phyloP scores from a whole-genome alignment of 1,140 invertebrate species.

The Saccostrea cuccullata region DNA sequence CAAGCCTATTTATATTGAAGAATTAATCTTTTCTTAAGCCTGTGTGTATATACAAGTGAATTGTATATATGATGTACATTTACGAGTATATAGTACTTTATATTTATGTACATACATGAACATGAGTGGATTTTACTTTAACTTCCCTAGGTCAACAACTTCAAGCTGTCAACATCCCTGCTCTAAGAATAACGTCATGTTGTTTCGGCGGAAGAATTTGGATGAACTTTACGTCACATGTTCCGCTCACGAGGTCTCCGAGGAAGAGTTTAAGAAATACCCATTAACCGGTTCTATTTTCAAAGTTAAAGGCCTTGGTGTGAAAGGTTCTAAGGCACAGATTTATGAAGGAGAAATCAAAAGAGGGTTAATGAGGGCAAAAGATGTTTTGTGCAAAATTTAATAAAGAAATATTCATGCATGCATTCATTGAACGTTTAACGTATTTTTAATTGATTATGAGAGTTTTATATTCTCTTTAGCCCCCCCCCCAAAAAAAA shows the following conservation, averaged over 20 bases:
- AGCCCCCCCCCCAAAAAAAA: no score
- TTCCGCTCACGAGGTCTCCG: conserved; percentile 78
- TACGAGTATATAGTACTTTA: not conserved
- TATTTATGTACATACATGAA: not conserved
- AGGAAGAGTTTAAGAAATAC: conserved; percentile 80
- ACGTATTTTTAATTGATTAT: no score
- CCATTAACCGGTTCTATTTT: conserved; percentile 86
- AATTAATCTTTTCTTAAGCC: no score
- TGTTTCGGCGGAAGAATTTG: conserved; percentile 87
- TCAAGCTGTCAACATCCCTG: conserved; percentile 83
- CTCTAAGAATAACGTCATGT: conserved; percentile 87
- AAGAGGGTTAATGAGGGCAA: not conserved
- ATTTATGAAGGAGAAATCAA: conserved; percentile 21
- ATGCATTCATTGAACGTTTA: no score
- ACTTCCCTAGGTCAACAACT: conserved; percentile 80
- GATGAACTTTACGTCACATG: conserved; percentile 89
- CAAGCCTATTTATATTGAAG: no score
- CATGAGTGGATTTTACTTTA: not conserved
- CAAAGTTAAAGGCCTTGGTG: conserved; percentile 79
- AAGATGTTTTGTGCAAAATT: not conserved
- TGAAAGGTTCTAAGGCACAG: conserved; percentile 36
- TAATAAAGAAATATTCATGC: no score
- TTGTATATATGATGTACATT: no score
- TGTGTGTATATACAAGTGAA: no score
- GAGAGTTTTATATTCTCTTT: no score